Evolutionary conservation across 2,113 vertebrate species (phyloP).

Genomic region (Hemicordylus capensis): DNA sequence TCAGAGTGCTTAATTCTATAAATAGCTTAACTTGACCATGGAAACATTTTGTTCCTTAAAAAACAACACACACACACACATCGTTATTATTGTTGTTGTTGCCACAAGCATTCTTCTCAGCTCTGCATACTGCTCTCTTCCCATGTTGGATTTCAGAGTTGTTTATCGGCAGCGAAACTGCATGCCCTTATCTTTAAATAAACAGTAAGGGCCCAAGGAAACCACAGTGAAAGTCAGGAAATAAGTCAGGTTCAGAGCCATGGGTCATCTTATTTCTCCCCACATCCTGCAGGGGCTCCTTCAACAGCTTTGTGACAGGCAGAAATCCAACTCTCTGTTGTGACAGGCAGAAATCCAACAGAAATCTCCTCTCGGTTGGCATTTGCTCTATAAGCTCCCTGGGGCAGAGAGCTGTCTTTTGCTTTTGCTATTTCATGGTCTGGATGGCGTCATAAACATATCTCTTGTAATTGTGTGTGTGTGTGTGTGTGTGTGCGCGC

Average conservation of each 20-base stretch:
- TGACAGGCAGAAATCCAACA: neutral
- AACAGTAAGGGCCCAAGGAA: neutral
- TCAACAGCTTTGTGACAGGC: neutral
- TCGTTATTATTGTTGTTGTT: neutral
- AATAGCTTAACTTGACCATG: conserved; percentile 26
- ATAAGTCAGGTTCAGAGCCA: neutral
- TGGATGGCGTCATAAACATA: neutral
- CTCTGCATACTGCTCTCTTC: neutral
- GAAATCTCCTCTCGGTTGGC: too few species aligned
- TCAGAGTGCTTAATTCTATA: conserved; percentile 14
- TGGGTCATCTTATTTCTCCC: neutral
- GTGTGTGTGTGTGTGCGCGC: too few species aligned
- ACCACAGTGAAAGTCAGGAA: neutral
- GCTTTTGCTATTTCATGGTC: neutral
- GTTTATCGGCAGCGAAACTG: neutral
- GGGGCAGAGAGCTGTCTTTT: neutral
- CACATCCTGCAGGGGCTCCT: neutral
- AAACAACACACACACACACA: neutral
- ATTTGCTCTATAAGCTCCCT: neutral
- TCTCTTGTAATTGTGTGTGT: neutral
- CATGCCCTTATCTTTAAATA: neutral
- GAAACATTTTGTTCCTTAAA: conserved; percentile 24
- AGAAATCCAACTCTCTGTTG: neutral
- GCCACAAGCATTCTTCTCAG: conserved; percentile 2
- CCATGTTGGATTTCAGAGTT: neutral